Conservation (phyloP, 2,113 vertebrate species). For the Platysteira castanea region DNA sequence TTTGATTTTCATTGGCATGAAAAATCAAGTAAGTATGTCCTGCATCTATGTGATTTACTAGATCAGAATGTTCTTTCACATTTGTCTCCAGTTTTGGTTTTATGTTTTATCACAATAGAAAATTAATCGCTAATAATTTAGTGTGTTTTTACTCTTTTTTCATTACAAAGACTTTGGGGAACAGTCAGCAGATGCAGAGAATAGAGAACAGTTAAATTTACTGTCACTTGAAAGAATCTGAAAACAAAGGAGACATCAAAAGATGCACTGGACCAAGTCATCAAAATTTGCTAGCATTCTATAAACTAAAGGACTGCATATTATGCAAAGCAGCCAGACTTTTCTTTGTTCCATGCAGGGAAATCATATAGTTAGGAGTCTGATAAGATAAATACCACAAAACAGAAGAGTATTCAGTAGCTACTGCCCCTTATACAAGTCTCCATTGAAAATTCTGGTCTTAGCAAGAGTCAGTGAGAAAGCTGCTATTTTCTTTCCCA, state of each 20-base stretch:
- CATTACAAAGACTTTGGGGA: background rate
- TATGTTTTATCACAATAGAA: background rate
- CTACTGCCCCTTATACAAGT: background rate
- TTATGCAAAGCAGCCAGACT: background rate
- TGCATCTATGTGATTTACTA: background rate
- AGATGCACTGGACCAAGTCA: background rate
- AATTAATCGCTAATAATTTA: background rate
- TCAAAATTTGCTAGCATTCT: background rate
- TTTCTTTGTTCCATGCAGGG: background rate
- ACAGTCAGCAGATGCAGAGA: background rate
- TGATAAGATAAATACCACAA: background rate
- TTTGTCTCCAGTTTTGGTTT: background rate
- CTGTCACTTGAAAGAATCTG: conserved; percentile 4
- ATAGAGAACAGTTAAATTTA: background rate
- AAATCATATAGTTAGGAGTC: background rate
- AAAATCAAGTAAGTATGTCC: background rate
- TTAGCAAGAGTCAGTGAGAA: background rate
- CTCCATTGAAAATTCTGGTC: background rate
- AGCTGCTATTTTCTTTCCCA: background rate
- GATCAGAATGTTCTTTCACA: background rate
- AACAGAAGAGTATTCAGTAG: background rate
- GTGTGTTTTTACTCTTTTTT: background rate
- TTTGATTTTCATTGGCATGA: background rate
- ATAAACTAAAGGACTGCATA: background rate
- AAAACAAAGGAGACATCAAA: conserved; percentile 19